phyloP scores from a whole-genome alignment of 2,797 vertebrate species.

The Orestias chungarensis region DNA sequence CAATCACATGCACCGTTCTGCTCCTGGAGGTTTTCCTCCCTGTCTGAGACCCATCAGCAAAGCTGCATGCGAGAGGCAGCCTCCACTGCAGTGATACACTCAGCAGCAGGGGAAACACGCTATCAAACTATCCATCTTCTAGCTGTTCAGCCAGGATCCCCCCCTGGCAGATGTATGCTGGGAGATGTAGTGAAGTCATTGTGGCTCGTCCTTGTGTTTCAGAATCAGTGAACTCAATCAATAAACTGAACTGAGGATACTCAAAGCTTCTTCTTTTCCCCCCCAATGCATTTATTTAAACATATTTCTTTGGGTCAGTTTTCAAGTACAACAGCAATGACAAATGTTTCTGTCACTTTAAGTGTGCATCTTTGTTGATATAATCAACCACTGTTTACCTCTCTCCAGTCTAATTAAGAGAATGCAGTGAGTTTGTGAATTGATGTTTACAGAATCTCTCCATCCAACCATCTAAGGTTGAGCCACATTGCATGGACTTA shows the following conservation, averaged over 20 bases:
- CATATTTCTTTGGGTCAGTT: not conserved
- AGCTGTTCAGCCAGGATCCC: conserved; percentile 39
- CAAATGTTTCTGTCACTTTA: not conserved
- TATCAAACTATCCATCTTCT: conserved; percentile 43
- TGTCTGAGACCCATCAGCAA: conserved; percentile 50
- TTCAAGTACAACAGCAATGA: not conserved
- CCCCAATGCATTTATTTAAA: not conserved
- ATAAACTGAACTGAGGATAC: not conserved
- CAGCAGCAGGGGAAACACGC: conserved; percentile 54
- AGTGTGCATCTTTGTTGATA: not conserved
- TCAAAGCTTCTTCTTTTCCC: not conserved
- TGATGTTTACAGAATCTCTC: not conserved
- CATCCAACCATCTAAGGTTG: not conserved
- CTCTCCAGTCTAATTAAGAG: not conserved
- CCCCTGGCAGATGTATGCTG: conserved; percentile 43
- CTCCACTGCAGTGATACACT: conserved; percentile 51
- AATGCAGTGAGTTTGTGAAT: not conserved
- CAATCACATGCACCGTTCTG: conserved; percentile 57
- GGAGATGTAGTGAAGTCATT: conserved; percentile 41
- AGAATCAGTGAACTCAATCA: too few species aligned
- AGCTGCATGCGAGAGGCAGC: conserved; percentile 47
- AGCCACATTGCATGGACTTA: not conserved
- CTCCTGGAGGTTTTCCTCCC: conserved; percentile 61
- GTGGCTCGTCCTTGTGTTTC: not conserved
- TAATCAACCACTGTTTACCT: not conserved